Evolutionary conservation across 1,140 invertebrate species (phyloP).

Genomic region (Philopotamus ludificatus): DNA sequence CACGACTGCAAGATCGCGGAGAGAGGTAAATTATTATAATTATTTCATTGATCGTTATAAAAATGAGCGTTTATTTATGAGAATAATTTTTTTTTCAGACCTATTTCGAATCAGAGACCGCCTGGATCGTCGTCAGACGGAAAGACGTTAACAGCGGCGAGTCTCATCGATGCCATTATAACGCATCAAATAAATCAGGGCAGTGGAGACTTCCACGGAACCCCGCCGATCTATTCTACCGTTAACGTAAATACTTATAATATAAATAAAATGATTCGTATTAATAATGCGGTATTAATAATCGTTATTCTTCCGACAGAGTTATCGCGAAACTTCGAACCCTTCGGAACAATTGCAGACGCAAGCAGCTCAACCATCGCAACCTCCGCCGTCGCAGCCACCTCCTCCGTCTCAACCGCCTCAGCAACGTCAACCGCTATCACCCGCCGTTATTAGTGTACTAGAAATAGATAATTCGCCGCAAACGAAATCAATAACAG

Average conservation of each 20-base stretch:
- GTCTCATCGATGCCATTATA: constrained; percentile 93
- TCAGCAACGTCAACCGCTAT: constrained; percentile 37
- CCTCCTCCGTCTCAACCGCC: constrained; percentile 32
- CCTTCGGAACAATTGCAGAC: constrained; percentile 47
- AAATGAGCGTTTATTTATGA: not conserved
- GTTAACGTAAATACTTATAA: constrained; percentile 32
- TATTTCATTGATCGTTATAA: not conserved
- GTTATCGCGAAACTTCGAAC: constrained; percentile 57
- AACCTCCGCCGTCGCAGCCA: constrained; percentile 43
- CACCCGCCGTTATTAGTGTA: constrained; percentile 46
- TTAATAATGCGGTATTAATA: too few relatives aligned
- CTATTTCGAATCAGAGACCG: constrained; percentile 33
- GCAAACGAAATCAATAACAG: constrained; percentile 62
- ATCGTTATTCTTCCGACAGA: constrained; percentile 44
- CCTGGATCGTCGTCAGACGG: constrained; percentile 48
- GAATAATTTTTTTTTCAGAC: constrained; percentile 25
- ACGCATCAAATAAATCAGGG: constrained; percentile 90
- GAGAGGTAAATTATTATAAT: constrained; percentile 44
- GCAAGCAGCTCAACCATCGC: constrained; percentile 45
- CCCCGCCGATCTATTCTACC: constrained; percentile 24
- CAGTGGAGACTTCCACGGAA: constrained; percentile 43
- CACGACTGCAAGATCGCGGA: constrained; percentile 47
- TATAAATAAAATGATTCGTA: too few relatives aligned
- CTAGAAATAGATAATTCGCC: constrained; percentile 45
- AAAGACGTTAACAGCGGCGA: constrained; percentile 80